Evolutionary conservation across 2,888 invertebrate species (phyloP), one percentile per base, ranked within the genome.

Genomic region (Hydrotaea cyrtoneurina): DNA sequence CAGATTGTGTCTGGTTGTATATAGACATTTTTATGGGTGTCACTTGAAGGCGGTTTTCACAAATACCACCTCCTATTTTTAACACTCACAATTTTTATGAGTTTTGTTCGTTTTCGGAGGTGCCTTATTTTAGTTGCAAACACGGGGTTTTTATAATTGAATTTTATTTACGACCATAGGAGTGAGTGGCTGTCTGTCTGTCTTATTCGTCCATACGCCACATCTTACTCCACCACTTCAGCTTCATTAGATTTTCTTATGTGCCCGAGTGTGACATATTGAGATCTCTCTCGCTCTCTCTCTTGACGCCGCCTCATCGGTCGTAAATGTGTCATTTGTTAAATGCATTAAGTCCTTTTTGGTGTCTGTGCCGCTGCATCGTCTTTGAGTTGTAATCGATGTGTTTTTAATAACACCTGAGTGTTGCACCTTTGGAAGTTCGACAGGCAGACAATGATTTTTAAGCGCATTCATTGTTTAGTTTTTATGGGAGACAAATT

Each of bases 41-140:
- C 85, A 82, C 82, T 85, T 85, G 69, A 80, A 82, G 85, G 81
- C 85, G 85, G 79, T 85, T 82, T 82, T 85, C 82, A 85, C 85
- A 85, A 82, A 85, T 85, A 80, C 85, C 82, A 76, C 85, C 85
- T 79, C 82, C 82, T 85, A 82, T 85, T 85, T 82, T 85, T 85
- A 85, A 82, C 82, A 85, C 82, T 80, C 66, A 23, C 53, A 36
- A 39, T 81, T 31, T 79, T 81, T 78, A 84, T 84, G 75, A 76
- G 59, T 46, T 72, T 78, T 78, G 62, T 21, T 23, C 69, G 21
- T 46, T 43, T 43, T 46, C 69, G 69, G 46, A 69, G 69, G 23
- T 71, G 80, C 71, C 66, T 78, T 74, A 79, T 72, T 79, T 82
- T 53, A 55, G 39, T 78, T 75, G 31, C 77, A n/a, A 62, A 73